Conservation (phyloP, 64 coral and sea anemone genomes). For the Catalaphyllia jardinei region DNA sequence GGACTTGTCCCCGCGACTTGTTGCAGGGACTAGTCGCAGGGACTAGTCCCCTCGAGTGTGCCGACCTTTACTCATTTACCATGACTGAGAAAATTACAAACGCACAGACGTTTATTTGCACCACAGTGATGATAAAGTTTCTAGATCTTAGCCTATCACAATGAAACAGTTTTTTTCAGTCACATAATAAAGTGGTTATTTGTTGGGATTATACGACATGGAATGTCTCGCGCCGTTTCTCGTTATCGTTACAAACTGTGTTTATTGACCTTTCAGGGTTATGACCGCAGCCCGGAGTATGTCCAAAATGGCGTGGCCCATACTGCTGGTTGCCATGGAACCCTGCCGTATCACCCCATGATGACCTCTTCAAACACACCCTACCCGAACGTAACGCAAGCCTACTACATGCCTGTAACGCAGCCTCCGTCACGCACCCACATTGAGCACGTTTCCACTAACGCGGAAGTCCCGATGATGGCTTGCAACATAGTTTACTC, state of each 20-base stretch:
- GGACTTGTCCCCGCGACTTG: no score
- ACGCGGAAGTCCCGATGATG: constrained; percentile 69
- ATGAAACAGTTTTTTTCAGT: no score
- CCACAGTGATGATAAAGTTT: no score
- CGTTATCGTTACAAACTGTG: background rate
- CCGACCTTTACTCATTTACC: no score
- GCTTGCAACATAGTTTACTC: constrained; percentile 58
- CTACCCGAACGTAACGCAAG: constrained; percentile 35
- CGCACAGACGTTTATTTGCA: no score
- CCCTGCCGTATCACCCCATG: constrained; percentile 56
- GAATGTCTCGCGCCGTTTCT: no score
- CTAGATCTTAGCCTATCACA: no score
- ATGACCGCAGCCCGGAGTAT: background rate
- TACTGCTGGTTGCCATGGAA: background rate
- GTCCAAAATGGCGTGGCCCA: background rate
- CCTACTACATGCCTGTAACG: constrained; percentile 70
- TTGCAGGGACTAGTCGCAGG: no score
- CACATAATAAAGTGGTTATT: no score
- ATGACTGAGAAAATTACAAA: no score
- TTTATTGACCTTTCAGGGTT: background rate
- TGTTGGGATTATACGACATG: no score
- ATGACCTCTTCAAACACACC: constrained; percentile 49
- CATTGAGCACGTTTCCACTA: constrained; percentile 56
- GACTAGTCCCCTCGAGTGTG: no score
- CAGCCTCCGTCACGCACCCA: constrained; percentile 41